Base-by-base conservation (phyloP, 2,113 vertebrate genomes). In the Bungarus multicinctus region DNA sequence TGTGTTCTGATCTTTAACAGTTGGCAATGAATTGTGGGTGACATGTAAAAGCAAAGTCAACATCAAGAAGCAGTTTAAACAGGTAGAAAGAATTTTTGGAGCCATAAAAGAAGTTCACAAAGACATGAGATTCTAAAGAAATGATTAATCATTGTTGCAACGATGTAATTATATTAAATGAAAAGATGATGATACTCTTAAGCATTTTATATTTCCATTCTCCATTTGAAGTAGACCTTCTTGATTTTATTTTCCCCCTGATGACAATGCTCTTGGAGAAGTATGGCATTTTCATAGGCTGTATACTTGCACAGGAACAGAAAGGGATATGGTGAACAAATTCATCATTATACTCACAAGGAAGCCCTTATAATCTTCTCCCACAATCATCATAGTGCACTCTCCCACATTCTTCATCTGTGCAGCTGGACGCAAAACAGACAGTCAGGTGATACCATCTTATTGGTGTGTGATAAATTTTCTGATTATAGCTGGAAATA, bases 141-240 rank as follows among this genome's bases (percentile, higher is more conserved):
- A 91, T 87, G 14, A 60, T 30, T 87, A 85, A 91, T 86, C 81
- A 47, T 47, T 18, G 11, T 2, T 58, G 39, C 81, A 60, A 34
- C 30, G 7, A 9, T 91, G n/a, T 58, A 87, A 87, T 91, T 91
- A 60, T 22, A 87, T 91, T n/a, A 30, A 91, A 91, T 58, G 53
- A 53, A 91, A 57, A 45, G 4, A 85, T 85, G 34, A 91, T 85
- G 34, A 85, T 85, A 55, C 25, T 30, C 12, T 54, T 55, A 57
- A 91, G 39, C 16, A 30, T 54, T 85, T 27, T 25, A 14, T 54
- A 91, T 14, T 85, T 91, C 52, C 9, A 9, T 45, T 14, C 20
- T 2, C n/a, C 14, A 47, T 86, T 14, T 45, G 57, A 45, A 18
- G 10, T 30, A 86, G 0, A 30, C 1, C 9, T n/a, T n/a, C 9